phyloP scores from a whole-genome alignment of 2,888 invertebrate genomes.

The Theodoxus fluviatilis region DNA sequence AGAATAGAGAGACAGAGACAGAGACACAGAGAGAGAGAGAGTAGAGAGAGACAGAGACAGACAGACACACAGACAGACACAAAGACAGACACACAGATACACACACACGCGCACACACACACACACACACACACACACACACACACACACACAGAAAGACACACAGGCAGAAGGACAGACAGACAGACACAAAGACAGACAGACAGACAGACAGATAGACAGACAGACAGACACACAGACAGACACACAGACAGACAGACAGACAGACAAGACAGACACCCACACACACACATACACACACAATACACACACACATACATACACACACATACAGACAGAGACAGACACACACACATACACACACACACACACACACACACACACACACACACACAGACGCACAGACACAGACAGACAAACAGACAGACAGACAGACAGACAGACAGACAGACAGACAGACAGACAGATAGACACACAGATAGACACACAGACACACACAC shows the following conservation, averaged over 20 bases:
- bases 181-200: no score
- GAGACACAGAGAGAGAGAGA: no score
- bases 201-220: no score
- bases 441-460: background rate
- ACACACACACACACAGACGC: constrained; percentile 11
- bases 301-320: constrained; percentile 7
- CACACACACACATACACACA: background rate
- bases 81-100: no score
- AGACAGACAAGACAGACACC: background rate
- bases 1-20: no score
- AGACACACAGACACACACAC: background rate
- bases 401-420: background rate
- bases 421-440: background rate
- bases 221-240: background rate
- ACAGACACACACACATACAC: background rate
- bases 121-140: no score
- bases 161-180: no score
- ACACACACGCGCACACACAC: no score
- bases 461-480: background rate
- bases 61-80: no score
- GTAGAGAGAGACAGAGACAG: no score
- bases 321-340: constrained; percentile 7
- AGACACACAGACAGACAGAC: background rate
- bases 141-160: no score
- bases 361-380: constrained; percentile 9